A percentile compares a stretch with the other conserved stretches of the same genome.
phyloP scores from a whole-genome alignment of 2,113 vertebrate genomes.

The Silurus meridionalis region DNA sequence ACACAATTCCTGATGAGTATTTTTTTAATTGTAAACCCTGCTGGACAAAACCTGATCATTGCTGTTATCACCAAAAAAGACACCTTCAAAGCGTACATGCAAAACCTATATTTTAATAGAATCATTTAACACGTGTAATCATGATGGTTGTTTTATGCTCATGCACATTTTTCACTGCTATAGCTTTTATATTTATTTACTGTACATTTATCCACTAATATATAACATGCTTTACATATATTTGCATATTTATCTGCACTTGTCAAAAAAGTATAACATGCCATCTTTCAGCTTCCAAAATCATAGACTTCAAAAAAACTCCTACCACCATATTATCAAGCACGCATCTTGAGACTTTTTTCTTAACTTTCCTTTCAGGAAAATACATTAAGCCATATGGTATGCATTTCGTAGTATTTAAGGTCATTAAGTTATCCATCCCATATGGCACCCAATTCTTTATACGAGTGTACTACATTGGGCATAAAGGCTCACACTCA shows the following conservation, averaged over 20 bases:
- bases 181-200: no score
- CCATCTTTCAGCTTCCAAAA: background rate
- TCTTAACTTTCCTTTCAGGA: background rate
- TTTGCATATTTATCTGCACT: no score
- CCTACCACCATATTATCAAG: background rate
- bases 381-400: background rate
- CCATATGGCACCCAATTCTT: background rate
- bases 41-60: background rate
- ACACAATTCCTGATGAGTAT: background rate
- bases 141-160: no score
- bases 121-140: background rate
- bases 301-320: background rate
- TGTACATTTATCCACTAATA: no score
- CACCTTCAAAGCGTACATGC: background rate
- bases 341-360: background rate
- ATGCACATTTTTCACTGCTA: no score
- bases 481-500: slow-evolving; percentile 10
- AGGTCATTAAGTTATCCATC: background rate
- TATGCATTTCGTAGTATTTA: background rate
- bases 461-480: background rate
- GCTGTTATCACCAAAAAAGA: background rate
- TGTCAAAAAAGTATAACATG: background rate
- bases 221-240: no score
- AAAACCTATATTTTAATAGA: background rate
- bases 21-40: background rate